A percentile compares a stretch with the other conserved stretches of the same genome.
These are phyloP conservation scores for Schizothorax lantsangensis DNA, from an alignment of 2,797 vertebrate species.

Conservation along the genomic window DNA sequence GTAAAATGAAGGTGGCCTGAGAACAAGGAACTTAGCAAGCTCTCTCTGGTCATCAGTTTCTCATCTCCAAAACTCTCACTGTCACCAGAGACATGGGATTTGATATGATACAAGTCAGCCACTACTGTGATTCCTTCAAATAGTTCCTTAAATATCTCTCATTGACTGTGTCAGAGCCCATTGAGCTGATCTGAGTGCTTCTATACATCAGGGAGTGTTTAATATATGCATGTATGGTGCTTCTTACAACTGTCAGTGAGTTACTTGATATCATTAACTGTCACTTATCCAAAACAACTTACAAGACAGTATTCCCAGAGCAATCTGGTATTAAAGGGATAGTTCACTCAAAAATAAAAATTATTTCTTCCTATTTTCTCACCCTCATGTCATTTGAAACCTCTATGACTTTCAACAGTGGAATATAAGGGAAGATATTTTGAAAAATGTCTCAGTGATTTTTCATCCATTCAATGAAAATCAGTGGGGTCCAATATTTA, in stretches of 20 bases:
- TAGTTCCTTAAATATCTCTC: conserved; percentile 13
- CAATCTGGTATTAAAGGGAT: not conserved
- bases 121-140: conserved; percentile 21
- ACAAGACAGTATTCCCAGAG: not conserved
- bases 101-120: not conserved
- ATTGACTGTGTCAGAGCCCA: conserved; percentile 1
- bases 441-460: not conserved
- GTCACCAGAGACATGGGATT: not conserved
- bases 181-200: not conserved
- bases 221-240: conserved; percentile 10
- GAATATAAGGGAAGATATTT: not conserved
- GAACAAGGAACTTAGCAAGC: not conserved
- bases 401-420: not conserved
- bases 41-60: not conserved
- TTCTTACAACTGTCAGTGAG: conserved; percentile 17
- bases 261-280: conserved; percentile 21
- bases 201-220: conserved; percentile 24
- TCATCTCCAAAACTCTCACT: conserved; percentile 6
- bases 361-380: not conserved
- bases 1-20: not conserved
- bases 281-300: conserved; percentile 1
- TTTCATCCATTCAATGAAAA: not conserved
- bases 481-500: not conserved
- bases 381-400: not conserved
- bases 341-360: not conserved